Percentiles rank a stretch among this genome's conserved stretches.
These are phyloP conservation scores for Dryocosmus kuriphilus DNA, from an alignment of 2,888 invertebrate genomes.

Conservation along the genomic window DNA sequence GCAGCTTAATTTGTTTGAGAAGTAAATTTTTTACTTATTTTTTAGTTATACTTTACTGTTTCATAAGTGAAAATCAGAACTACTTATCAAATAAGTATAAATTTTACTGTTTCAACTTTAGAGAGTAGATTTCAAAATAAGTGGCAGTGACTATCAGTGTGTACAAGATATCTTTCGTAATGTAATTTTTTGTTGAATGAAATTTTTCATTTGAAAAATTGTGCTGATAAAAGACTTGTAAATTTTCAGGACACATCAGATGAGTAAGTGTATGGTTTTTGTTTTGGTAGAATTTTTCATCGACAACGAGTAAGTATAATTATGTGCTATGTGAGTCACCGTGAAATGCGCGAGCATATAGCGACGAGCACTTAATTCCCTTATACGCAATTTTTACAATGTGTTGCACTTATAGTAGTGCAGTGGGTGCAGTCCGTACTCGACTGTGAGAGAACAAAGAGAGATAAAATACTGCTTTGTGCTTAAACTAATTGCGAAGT, in stretches of 20 bases:
- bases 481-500: constrained; percentile 69
- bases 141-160: no score
- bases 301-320: constrained; percentile 55
- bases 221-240: background rate
- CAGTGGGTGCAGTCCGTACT: constrained; percentile 46
- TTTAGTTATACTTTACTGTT: no score
- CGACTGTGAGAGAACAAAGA: constrained; percentile 62
- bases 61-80: no score
- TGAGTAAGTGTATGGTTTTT: background rate
- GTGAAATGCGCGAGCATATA: constrained; percentile 54
- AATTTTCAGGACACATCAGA: background rate
- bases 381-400: constrained; percentile 57
- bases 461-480: constrained; percentile 70
- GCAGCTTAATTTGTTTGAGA: no score
- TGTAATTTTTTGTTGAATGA: no score
- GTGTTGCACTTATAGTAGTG: constrained; percentile 57
- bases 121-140: no score
- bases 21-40: no score
- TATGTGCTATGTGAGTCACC: constrained; percentile 53
- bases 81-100: no score
- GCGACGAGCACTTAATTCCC: constrained; percentile 56
- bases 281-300: constrained; percentile 44
- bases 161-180: no score
- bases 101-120: no score
- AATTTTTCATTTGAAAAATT: no score